phyloP scores from a whole-genome alignment of 2,797 vertebrate species.

The Morelia viridis region DNA sequence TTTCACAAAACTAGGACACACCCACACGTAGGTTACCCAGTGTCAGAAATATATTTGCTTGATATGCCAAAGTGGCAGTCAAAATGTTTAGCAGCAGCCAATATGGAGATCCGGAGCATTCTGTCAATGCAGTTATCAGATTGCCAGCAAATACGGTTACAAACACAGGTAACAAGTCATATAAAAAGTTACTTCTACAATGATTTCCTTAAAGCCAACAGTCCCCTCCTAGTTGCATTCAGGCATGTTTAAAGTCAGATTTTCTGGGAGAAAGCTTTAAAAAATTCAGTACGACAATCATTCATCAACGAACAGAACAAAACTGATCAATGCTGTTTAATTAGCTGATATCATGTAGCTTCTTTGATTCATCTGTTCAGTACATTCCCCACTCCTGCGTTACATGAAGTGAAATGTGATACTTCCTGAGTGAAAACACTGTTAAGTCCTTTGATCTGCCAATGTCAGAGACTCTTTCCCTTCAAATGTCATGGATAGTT shows the following conservation, averaged over 20 bases:
- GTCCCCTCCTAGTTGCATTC: neutral
- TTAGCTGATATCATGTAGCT: neutral
- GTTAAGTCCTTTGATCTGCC: neutral
- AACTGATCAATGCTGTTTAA: neutral
- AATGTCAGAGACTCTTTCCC: neutral
- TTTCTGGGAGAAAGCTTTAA: neutral
- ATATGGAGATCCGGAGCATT: neutral
- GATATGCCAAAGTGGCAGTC: neutral
- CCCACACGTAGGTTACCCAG: neutral
- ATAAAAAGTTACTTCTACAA: rapidly evolving
- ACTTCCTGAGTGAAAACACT: neutral
- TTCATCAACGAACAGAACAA: neutral
- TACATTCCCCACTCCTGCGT: neutral
- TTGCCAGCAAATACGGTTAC: neutral
- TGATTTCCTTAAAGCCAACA: neutral
- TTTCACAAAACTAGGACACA: neutral
- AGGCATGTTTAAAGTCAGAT: neutral
- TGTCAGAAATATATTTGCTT: neutral
- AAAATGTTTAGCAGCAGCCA: neutral
- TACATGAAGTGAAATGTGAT: neutral
- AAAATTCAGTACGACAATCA: neutral
- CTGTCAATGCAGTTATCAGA: neutral
- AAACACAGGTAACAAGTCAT: neutral
- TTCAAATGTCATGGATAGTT: neutral
- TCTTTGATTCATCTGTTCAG: neutral